These are phyloP conservation scores for Drosophila mulleri DNA, from an alignment of 2,888 invertebrate genomes.

Conservation along the genomic window DNA sequence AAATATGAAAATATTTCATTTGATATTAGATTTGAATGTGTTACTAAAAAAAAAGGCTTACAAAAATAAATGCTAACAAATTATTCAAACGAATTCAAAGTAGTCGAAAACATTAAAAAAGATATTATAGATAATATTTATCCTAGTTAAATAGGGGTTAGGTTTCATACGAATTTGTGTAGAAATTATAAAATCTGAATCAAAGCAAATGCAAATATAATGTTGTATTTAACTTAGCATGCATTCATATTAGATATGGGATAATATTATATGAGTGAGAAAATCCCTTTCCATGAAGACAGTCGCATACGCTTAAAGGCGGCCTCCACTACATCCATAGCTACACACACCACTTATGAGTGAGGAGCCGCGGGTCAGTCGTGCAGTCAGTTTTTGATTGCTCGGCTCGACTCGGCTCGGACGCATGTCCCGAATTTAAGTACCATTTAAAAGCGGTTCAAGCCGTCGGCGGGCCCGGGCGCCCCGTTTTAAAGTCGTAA, in stretches of 20 bases:
- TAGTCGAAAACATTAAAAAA: no score
- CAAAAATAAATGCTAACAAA: no score
- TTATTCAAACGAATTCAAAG: no score
- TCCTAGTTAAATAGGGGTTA: no score
- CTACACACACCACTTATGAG: slow-evolving; percentile 1
- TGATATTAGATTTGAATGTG: no score
- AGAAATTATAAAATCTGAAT: no score
- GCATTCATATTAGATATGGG: neutral
- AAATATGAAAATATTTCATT: no score
- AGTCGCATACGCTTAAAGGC: neutral
- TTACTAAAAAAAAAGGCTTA: no score
- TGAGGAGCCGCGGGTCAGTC: slow-evolving; percentile 5
- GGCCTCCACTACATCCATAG: neutral
- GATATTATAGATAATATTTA: no score
- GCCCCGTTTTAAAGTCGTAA: slow-evolving; percentile 44
- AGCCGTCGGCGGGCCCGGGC: slow-evolving; percentile 15
- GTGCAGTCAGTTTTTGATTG: slow-evolving; percentile 18
- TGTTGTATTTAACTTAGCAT: no score
- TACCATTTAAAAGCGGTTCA: slow-evolving; percentile 41
- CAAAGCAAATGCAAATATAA: no score
- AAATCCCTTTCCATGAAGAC: neutral
- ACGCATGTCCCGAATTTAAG: slow-evolving; percentile 34
- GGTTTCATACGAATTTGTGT: no score
- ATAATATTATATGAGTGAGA: neutral
- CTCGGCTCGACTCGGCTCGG: neutral